phyloP scores from a whole-genome alignment of 2,797 vertebrate species.

The Lates japonicus region DNA sequence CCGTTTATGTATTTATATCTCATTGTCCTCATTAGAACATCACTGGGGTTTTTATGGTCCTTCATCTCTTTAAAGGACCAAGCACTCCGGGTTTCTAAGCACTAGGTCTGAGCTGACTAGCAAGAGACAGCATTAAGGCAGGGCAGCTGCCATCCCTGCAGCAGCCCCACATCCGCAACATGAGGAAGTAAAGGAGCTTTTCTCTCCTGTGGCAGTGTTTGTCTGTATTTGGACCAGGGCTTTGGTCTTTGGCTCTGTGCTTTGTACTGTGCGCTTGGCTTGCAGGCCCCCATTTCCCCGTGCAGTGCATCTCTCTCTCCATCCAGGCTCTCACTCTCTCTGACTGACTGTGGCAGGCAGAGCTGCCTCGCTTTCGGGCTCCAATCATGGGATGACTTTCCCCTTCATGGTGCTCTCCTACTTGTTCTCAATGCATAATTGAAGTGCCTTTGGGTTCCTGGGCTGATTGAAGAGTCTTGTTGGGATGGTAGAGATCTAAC shows the following conservation, averaged over 20 bases:
- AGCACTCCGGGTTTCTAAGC: conserved; percentile 16
- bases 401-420: conserved; percentile 42
- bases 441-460: conserved; percentile 66
- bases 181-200: conserved; percentile 60
- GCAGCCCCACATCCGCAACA: conserved; percentile 40
- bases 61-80: conserved; percentile 43
- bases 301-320: conserved; percentile 30
- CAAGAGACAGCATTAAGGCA: conserved; percentile 33
- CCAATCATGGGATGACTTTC: conserved; percentile 46
- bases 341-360: conserved; percentile 40
- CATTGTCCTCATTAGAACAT: conserved; percentile 68
- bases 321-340: conserved; percentile 22
- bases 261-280: conserved; percentile 46
- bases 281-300: conserved; percentile 29
- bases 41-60: conserved; percentile 42
- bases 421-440: conserved; percentile 81
- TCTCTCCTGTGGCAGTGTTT: conserved; percentile 53
- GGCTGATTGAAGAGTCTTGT: conserved; percentile 78
- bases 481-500: conserved; percentile 67
- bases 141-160: conserved; percentile 51
- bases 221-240: conserved; percentile 56
- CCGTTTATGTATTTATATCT: conserved; percentile 72
- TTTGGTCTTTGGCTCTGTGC: conserved; percentile 55
- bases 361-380: conserved; percentile 39
- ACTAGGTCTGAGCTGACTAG: conserved; percentile 13